Conservation (phyloP, 2,113 vertebrate species). For the Alligator sinensis region DNA sequence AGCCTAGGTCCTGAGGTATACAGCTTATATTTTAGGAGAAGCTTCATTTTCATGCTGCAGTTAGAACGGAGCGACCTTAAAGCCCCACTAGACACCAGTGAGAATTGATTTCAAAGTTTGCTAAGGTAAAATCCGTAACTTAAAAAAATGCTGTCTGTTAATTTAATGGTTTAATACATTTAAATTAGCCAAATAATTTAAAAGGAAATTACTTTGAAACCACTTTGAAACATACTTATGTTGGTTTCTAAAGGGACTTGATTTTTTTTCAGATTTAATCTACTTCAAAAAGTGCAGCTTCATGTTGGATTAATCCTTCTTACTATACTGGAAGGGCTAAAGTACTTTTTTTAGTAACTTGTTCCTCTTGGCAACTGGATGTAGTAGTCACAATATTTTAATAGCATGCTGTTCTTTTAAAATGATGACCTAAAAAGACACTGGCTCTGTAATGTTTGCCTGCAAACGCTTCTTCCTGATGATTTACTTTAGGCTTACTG, state of each 20-base stretch:
- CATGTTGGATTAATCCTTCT: constrained; percentile 8
- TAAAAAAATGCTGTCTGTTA: constrained; percentile 5
- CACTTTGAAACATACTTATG: constrained; percentile 37
- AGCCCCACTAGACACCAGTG: not conserved
- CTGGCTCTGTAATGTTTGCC: not conserved
- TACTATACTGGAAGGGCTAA: constrained; percentile 26
- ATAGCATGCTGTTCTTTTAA: not conserved
- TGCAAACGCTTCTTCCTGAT: not conserved
- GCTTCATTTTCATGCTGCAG: not conserved
- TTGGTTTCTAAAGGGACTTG: constrained; percentile 34
- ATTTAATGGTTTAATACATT: constrained; percentile 40
- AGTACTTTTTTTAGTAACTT: not conserved
- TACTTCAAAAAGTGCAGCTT: constrained; percentile 34
- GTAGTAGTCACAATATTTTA: not conserved
- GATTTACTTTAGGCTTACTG: not conserved
- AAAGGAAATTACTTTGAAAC: constrained; percentile 37
- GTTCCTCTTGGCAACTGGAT: not conserved
- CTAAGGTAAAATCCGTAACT: not conserved
- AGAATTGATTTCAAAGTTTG: constrained; percentile 31
- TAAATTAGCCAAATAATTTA: constrained; percentile 35
- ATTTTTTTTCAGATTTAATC: constrained; percentile 23
- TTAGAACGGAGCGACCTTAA: constrained; percentile 30
- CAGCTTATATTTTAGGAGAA: not conserved
- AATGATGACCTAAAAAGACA: not conserved
- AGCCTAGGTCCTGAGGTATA: not conserved